These are phyloP conservation scores for Typhlomys cinereus DNA, from an alignment of 2,113 vertebrate genomes.

Conservation along the genomic window DNA sequence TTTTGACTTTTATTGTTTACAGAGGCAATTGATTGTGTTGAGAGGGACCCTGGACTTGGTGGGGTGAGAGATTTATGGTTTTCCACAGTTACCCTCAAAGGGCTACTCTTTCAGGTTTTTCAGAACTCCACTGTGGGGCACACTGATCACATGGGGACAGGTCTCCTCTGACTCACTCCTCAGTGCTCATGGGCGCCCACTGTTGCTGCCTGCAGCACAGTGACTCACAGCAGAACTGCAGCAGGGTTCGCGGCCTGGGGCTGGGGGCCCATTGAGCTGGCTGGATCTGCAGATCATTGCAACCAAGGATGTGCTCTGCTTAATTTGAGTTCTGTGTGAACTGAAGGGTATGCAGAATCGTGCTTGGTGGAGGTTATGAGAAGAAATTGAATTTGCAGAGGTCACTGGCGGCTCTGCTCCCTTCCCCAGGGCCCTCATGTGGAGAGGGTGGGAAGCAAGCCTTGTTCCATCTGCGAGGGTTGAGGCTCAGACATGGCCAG, in stretches of 20 bases:
- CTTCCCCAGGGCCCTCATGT: not conserved
- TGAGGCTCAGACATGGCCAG: not conserved
- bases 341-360: not conserved
- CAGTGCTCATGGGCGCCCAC: not conserved
- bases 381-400: not conserved
- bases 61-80: not conserved
- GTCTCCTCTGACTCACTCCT: not conserved
- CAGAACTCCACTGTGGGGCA: not conserved
- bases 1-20: not conserved
- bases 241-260: not conserved
- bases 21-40: not conserved
- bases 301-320: not conserved
- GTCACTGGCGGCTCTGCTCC: not conserved
- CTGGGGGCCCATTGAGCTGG: not conserved
- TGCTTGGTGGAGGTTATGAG: not conserved
- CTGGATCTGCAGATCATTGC: not conserved
- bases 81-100: not conserved
- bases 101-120: not conserved
- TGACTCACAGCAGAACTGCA: slow-evolving; percentile 23
- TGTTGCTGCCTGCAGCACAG: not conserved
- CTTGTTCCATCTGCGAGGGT: not conserved
- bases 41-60: not conserved
- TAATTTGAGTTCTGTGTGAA: not conserved
- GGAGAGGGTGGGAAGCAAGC: not conserved
- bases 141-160: not conserved